Evolutionary conservation across 1,140 invertebrate species (phyloP).

Genomic region (Conus betulinus): DNA sequence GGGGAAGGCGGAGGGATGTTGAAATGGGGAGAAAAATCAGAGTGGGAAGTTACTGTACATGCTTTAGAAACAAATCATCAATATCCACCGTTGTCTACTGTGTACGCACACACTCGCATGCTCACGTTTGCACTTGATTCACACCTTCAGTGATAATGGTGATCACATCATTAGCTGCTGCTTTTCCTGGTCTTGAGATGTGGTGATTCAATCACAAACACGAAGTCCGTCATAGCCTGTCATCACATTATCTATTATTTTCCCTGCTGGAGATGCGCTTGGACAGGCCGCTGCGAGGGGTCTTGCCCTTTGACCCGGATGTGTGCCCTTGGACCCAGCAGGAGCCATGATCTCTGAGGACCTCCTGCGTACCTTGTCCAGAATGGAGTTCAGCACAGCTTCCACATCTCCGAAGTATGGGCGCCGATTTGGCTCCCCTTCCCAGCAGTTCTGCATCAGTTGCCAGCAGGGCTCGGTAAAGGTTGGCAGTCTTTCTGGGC

Average conservation of each 20-base stretch:
- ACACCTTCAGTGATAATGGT: too few relatives aligned
- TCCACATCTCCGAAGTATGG: constrained; percentile 88
- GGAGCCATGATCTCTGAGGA: neutral
- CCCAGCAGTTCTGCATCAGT: constrained; percentile 91
- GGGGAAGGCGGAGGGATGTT: too few relatives aligned
- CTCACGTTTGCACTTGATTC: too few relatives aligned
- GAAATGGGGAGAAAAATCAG: too few relatives aligned
- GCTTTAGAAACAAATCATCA: too few relatives aligned
- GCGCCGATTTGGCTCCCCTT: constrained; percentile 84
- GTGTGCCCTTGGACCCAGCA: neutral
- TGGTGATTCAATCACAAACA: too few relatives aligned
- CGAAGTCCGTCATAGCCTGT: too few relatives aligned
- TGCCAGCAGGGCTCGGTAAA: constrained; percentile 90
- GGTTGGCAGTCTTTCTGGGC: constrained; percentile 85
- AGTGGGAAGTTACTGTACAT: too few relatives aligned
- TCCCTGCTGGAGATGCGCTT: neutral
- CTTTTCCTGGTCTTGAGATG: too few relatives aligned
- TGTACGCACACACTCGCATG: too few relatives aligned
- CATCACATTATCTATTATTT: neutral
- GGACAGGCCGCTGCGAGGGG: constrained; percentile 9
- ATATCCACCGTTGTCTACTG: too few relatives aligned
- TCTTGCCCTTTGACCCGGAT: neutral
- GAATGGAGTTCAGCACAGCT: constrained; percentile 77
- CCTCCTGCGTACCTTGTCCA: constrained; percentile 46
- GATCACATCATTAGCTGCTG: too few relatives aligned